Percentiles rank a stretch among this genome's conserved stretches.
phyloP scores from a whole-genome alignment of 2,797 vertebrate species.

The Psittacula echo region DNA sequence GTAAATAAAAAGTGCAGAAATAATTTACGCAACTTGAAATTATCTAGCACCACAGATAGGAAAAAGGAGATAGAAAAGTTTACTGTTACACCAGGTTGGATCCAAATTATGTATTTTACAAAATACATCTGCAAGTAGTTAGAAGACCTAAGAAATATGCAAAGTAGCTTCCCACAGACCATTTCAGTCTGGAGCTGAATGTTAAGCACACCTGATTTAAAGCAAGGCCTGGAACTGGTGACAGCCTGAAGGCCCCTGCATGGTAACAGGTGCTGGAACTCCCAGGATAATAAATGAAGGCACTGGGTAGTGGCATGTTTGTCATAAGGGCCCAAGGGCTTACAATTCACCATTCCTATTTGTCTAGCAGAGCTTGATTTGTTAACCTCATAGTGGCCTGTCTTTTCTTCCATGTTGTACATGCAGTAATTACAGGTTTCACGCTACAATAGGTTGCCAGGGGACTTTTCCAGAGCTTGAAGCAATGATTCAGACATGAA shows the following conservation, averaged over 20 bases:
- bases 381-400: background rate
- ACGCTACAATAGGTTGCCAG: background rate
- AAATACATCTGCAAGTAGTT: background rate
- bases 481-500: background rate
- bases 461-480: background rate
- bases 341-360: background rate
- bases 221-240: background rate
- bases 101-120: background rate
- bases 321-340: background rate
- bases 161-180: background rate
- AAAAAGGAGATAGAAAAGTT: background rate
- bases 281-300: background rate
- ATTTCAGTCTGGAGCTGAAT: background rate
- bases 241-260: background rate
- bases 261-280: background rate
- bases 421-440: slow-evolving; percentile 10
- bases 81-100: background rate
- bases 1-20: background rate
- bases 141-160: background rate
- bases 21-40: background rate
- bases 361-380: slow-evolving; percentile 1
- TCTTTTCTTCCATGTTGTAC: background rate
- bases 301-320: background rate
- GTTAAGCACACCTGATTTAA: background rate
- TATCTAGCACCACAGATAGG: background rate